Percentiles rank a stretch among this genome's conserved stretches.
phyloP scores from a whole-genome alignment of 2,797 vertebrate species.

The Lycodopsis pacificus region DNA sequence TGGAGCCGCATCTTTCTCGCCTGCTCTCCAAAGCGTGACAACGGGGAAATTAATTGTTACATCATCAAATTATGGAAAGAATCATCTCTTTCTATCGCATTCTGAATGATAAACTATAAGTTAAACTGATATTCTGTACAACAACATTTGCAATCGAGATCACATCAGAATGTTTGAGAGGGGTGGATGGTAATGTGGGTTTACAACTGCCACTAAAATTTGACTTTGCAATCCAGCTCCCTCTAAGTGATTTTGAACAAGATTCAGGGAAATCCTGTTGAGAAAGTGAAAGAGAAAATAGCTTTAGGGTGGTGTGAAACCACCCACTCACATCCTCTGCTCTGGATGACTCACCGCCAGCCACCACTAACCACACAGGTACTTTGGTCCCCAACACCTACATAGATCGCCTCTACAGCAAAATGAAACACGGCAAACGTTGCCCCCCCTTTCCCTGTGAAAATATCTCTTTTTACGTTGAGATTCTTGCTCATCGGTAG shows the following conservation, averaged over 20 bases:
- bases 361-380: conserved; percentile 68
- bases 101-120: not conserved
- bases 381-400: conserved; percentile 14
- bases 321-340: conserved; percentile 70
- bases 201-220: not conserved
- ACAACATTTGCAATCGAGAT: not conserved
- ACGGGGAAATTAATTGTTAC: not conserved
- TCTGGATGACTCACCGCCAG: conserved; percentile 54
- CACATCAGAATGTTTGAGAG: not conserved
- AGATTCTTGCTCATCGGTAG: not conserved
- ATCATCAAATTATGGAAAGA: not conserved
- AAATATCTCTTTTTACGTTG: not conserved
- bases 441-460: not conserved
- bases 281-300: conserved; percentile 72
- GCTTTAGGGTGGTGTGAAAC: conserved; percentile 26
- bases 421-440: not conserved
- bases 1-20: no score
- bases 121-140: not conserved
- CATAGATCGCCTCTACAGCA: not conserved
- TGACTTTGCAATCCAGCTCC: not conserved
- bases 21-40: no score
- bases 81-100: not conserved
- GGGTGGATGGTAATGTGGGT: no score
- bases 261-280: conserved; percentile 22
- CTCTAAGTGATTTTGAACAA: conserved; percentile 19